Evolutionary conservation across 2,888 invertebrate species (phyloP).

Genomic region (Drosophila infuscata): DNA sequence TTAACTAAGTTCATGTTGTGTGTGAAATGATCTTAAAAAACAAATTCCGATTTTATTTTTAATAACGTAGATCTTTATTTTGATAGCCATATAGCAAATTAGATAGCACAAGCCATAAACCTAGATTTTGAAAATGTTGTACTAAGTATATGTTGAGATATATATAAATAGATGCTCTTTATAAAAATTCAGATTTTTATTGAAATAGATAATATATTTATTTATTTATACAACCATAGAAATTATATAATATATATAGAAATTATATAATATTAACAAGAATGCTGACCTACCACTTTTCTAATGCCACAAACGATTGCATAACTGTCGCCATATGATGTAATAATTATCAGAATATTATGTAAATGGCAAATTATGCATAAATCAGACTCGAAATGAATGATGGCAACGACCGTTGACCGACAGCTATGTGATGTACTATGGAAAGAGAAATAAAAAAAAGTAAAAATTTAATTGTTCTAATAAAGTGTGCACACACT

Average conservation of each 20-base stretch:
- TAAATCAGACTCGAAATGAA: conserved; percentile 30
- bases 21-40: background rate
- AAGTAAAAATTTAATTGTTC: conserved; percentile 67
- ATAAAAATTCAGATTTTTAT: background rate
- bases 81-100: background rate
- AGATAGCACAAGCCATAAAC: background rate
- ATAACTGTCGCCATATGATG: conserved; percentile 43
- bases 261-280: background rate
- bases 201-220: background rate
- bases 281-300: conserved; percentile 43
- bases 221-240: background rate
- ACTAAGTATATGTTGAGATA: no score
- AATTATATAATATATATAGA: background rate
- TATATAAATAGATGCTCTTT: background rate
- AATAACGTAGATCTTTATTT: background rate
- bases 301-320: conserved; percentile 3
- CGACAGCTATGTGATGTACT: conserved; percentile 14
- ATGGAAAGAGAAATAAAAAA: conserved; percentile 27
- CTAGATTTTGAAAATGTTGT: background rate
- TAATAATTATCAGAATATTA: conserved; percentile 35
- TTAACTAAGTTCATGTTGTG: accelerated
- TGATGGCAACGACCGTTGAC: conserved; percentile 62
- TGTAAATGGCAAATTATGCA: conserved; percentile 41
- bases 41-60: background rate
- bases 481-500: conserved; percentile 69